Base-by-base conservation (phyloP, 2,888 invertebrate species). In the Cataglyphis cursor region DNA sequence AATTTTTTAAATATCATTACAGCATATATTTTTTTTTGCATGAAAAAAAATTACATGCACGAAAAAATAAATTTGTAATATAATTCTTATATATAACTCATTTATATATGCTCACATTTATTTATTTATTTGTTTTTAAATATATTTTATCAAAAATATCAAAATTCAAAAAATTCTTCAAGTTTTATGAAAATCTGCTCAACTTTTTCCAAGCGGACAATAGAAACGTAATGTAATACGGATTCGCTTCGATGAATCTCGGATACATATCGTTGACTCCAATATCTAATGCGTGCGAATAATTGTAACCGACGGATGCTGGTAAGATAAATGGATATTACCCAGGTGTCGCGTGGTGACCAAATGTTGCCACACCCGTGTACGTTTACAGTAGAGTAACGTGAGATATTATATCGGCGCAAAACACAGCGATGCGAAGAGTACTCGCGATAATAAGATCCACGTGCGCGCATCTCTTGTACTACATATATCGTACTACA, bases 401-500 rank as follows among this genome's bases (percentile, higher is more conserved):
- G 83, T 28, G 89, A 89, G 84, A 89, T 84, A 82, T 82, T 87
- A 84, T 81, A 87, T 84, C 82, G 87, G 68, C 75, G 81, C 66
- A 82, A 82, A 84, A 82, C 83, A 88, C 78, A 85, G 81, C 72
- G 86, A 85, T 83, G 84, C 84, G 82, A 80, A 83, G 76, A 35
- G 18, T 51, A 76, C 0, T 44, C 44, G 84, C 83, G 88, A 89
- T 89, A 89, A 89, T 84, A 88, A 86, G 76, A 78, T 65, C 84
- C 88, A 88, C 88, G 86, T 86, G 88, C 81, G 85, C 85, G 75
- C 85, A 86, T 89, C 89, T 89, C 89, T 89, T 78, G 84, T 78
- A 73, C 80, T 68, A 81, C 80, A 80, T 70, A 62, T 86, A 85
- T 87, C 89, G 89, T 86, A 85, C 86, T 90, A 85, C 88, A 88